Percentiles rank a stretch among this genome's conserved stretches.
Conservation (phyloP, 2,113 vertebrate genomes). For the Hydrochoerus hydrochaeris region DNA sequence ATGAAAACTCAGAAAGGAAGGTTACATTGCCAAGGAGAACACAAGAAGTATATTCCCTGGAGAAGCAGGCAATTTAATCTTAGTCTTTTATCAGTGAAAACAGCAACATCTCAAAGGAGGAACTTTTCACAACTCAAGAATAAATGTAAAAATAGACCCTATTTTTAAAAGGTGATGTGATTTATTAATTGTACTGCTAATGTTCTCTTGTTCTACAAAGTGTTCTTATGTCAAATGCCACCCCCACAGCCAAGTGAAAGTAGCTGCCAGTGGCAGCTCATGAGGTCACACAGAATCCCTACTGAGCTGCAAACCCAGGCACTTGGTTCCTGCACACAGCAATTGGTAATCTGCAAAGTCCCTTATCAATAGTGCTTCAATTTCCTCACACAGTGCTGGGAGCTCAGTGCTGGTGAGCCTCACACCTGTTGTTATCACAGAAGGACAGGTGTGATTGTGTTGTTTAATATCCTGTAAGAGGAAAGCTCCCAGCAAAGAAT, state of each 20-base stretch:
- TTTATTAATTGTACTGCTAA: constrained; percentile 74
- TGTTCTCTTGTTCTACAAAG: constrained; percentile 66
- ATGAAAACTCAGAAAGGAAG: neutral
- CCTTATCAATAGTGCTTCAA: neutral
- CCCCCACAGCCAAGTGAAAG: constrained; percentile 62
- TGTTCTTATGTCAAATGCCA: constrained; percentile 75
- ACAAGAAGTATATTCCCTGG: neutral
- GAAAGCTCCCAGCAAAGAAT: constrained; percentile 21
- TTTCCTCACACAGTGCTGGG: neutral
- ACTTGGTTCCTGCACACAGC: neutral
- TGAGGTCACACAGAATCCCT: constrained; percentile 61
- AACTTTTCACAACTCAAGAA: constrained; percentile 62
- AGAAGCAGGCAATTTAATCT: constrained; percentile 52
- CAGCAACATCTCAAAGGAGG: constrained; percentile 57
- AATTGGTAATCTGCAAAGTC: neutral
- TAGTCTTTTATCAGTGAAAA: constrained; percentile 65
- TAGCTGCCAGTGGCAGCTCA: constrained; percentile 39
- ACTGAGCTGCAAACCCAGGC: neutral
- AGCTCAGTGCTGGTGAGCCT: neutral
- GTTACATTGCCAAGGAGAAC: neutral
- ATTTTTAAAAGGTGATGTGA: constrained; percentile 68
- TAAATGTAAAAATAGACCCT: constrained; percentile 75
- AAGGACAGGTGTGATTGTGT: constrained; percentile 36
- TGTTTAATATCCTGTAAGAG: constrained; percentile 72
- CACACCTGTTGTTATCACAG: neutral